Evolutionary conservation across 2,888 invertebrate species (phyloP), one percentile per base, ranked within the genome.

Genomic region (Diadegma fenestrale): DNA sequence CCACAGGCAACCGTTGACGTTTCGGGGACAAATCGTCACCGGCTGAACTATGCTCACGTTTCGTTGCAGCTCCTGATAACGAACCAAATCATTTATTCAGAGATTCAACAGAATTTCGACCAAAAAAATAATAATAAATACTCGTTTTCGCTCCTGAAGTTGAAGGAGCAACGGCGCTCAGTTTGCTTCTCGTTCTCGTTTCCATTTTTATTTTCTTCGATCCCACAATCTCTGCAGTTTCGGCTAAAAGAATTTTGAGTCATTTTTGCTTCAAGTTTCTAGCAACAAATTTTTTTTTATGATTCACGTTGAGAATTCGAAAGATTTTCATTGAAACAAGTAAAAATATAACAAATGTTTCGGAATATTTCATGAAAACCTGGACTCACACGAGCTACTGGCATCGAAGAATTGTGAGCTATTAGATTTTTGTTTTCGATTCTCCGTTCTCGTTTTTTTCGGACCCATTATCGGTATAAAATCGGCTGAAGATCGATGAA

Each of bases 1-100:
- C 79, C 12, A 86, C 80, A 1, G 61, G 58, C 10, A 90, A 69
- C 58, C 89, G 91, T 8, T 89, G 89, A 4, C 91, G 90, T 83
- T 93, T 93, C 0, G 88, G 33, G 0, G 88, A 33, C 0, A 86
- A 63, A 17, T 90, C 89, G 41, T 92, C 93, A 0, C 89, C 89
- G 1, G 88, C 87, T 6, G 89, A 88, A 37, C 87, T 90, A 14
- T 79, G 87, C 37, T 93, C 92, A 30, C 92, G 89, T 51, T 93
- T 93, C 5, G 86, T 78, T 5, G 86, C 87, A 41, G 87, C 82
- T 81, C 88, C 91, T 92, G 37, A 6, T 22, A n/a, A 78, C 17
- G 43, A 19, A 22, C 19, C 14, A 12, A n/a, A n/a, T 61, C 37
- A 8, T 37, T 26, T 48, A 54, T 54, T 41, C 22, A 51, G 6